phyloP scores from a whole-genome alignment of 2,888 invertebrate genomes.

The Sminthurides aquaticus region DNA sequence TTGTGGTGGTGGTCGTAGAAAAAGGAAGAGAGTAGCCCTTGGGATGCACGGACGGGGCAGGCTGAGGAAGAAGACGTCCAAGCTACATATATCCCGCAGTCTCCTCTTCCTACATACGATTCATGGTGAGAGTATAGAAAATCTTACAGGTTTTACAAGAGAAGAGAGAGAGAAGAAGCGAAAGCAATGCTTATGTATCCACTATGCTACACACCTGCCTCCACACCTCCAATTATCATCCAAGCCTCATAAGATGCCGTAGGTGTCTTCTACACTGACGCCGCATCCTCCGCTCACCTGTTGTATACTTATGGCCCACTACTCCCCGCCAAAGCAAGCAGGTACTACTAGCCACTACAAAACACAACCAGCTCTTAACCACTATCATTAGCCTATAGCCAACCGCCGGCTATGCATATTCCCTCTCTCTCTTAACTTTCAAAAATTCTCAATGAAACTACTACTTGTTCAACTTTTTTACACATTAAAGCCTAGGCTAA shows the following conservation, averaged over 20 bases:
- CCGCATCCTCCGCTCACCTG: background rate
- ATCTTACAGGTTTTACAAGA: background rate
- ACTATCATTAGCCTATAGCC: too few species aligned
- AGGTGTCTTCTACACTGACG: background rate
- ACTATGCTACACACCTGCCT: background rate
- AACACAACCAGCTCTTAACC: too few species aligned
- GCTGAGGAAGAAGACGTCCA: too few species aligned
- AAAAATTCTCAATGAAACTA: background rate
- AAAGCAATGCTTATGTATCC: background rate
- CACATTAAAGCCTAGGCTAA: too few species aligned
- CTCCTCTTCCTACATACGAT: too few species aligned
- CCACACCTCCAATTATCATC: background rate
- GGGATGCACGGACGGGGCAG: background rate
- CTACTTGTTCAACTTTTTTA: too few species aligned
- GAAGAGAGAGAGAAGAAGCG: background rate
- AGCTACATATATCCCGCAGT: too few species aligned
- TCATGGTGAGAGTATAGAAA: too few species aligned
- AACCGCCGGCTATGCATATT: too few species aligned
- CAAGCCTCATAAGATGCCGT: background rate
- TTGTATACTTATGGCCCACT: too few species aligned
- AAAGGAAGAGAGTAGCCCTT: background rate
- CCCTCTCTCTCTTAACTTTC: background rate
- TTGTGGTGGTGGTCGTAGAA: background rate
- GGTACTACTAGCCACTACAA: too few species aligned
- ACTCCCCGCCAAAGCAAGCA: too few species aligned